These are phyloP conservation scores for Dinocampus coccinellae DNA, from an alignment of 2,888 invertebrate genomes.

Conservation along the genomic window DNA sequence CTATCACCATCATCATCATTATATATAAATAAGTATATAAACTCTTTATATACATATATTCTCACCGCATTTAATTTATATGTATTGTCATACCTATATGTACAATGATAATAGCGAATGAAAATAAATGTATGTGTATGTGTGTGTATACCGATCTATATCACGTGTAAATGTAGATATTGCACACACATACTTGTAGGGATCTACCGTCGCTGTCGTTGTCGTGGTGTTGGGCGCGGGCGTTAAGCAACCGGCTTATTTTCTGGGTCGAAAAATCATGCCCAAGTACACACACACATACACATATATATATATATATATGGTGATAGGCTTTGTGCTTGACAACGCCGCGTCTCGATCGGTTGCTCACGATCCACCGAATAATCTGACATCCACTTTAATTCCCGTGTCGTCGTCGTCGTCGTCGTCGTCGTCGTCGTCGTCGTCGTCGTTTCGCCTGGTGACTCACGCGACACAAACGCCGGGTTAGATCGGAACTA, in stretches of 20 bases:
- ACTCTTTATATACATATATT: not conserved
- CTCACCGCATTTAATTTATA: not conserved
- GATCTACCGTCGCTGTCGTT: not conserved
- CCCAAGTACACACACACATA: not conserved
- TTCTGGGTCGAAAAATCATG: slow-evolving; percentile 30
- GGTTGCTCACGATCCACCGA: slow-evolving; percentile 25
- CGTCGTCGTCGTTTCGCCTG: slow-evolving; percentile 13
- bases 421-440: not conserved
- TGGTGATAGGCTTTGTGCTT: not conserved
- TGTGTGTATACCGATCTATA: slow-evolving; percentile 1
- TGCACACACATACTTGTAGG: not conserved
- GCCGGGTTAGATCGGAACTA: slow-evolving; percentile 23
- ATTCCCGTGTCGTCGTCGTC: slow-evolving; percentile 15
- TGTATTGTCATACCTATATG: not conserved
- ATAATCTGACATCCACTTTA: slow-evolving; percentile 24
- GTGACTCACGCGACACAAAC: slow-evolving; percentile 18
- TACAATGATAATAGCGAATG: not conserved
- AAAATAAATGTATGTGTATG: too few species aligned
- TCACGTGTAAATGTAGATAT: not conserved
- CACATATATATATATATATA: not conserved
- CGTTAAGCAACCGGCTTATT: slow-evolving; percentile 21
- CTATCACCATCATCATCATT: not conserved
- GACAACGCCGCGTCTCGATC: slow-evolving; percentile 24
- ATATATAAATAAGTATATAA: not conserved
- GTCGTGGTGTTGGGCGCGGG: slow-evolving; percentile 5